Conservation (phyloP, 2,888 invertebrate species). For the Hirtodrosophila histrioides region DNA sequence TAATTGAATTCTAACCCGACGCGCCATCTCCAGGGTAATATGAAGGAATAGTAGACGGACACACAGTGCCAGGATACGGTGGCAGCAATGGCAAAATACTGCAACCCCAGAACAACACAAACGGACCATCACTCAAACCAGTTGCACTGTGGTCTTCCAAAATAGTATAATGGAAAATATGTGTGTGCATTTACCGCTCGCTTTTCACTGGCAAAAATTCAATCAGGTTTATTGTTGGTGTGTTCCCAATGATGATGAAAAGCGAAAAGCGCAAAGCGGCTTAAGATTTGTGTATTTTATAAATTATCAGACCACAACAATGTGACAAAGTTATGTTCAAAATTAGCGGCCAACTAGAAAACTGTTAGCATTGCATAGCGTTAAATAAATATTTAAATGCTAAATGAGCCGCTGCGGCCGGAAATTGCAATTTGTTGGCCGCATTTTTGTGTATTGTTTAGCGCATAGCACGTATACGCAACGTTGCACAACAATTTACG, state of each 20-base stretch:
- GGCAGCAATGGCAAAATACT: conserved; percentile 2
- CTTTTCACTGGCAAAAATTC: conserved; percentile 60
- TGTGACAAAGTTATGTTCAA: conserved; percentile 37
- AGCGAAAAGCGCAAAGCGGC: conserved; percentile 55
- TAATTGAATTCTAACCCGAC: conserved; percentile 78
- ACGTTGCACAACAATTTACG: conserved; percentile 22
- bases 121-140: conserved; percentile 7
- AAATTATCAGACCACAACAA: conserved; percentile 38
- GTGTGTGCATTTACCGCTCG: conserved; percentile 35
- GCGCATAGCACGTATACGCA: conserved; percentile 41
- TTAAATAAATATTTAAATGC: conserved; percentile 52
- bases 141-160: conserved; percentile 18
- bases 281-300: conserved; percentile 56
- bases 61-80: conserved; percentile 9
- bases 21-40: conserved; percentile 74
- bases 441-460: conserved; percentile 11
- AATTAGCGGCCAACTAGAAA: conserved; percentile 44
- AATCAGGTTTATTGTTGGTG: conserved; percentile 64
- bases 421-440: conserved; percentile 58
- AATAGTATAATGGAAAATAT: conserved; percentile 58
- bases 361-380: conserved; percentile 35
- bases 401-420: conserved; percentile 54
- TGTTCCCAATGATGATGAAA: conserved; percentile 35
- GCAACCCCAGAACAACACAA: conserved; percentile 3
- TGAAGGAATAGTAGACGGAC: conserved; percentile 29